phyloP scores from a whole-genome alignment of 1,140 invertebrate genomes.

The Pomacea maculata region DNA sequence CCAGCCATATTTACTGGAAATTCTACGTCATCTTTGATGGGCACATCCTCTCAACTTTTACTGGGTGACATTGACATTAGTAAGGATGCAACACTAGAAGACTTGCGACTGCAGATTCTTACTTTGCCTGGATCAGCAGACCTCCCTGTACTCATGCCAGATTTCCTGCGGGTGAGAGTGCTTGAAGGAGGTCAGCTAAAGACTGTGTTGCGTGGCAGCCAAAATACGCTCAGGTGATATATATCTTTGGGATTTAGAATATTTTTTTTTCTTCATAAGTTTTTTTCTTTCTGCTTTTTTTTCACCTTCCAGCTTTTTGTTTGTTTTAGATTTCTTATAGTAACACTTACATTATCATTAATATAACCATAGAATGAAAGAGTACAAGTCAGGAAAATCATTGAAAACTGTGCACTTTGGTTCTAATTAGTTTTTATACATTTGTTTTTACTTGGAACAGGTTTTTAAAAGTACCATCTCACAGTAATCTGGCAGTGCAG shows the following conservation, averaged over 20 bases:
- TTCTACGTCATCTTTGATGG: no score
- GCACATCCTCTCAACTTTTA: background rate
- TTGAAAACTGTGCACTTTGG: background rate
- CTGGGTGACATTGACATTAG: conserved; percentile 52
- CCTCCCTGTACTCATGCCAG: conserved; percentile 34
- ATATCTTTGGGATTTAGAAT: background rate
- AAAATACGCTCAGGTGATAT: conserved; percentile 45
- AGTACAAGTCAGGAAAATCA: background rate
- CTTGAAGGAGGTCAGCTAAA: conserved; percentile 43
- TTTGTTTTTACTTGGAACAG: conserved; percentile 32
- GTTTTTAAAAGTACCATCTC: conserved; percentile 43
- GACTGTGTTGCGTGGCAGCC: conserved; percentile 31
- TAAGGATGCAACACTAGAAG: conserved; percentile 43
- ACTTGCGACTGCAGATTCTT: conserved; percentile 51
- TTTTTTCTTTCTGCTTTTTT: background rate
- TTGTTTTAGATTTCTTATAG: background rate
- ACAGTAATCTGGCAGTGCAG: conserved; percentile 45
- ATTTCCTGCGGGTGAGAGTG: conserved; percentile 48
- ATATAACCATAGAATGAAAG: background rate
- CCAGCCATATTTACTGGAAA: no score
- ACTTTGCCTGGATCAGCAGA: conserved; percentile 38
- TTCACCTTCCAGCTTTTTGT: background rate
- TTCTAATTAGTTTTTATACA: background rate
- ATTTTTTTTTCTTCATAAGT: background rate
- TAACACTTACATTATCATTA: background rate